Base-by-base conservation (phyloP, 2,888 invertebrate genomes). In the Catotricha subobsoleta region DNA sequence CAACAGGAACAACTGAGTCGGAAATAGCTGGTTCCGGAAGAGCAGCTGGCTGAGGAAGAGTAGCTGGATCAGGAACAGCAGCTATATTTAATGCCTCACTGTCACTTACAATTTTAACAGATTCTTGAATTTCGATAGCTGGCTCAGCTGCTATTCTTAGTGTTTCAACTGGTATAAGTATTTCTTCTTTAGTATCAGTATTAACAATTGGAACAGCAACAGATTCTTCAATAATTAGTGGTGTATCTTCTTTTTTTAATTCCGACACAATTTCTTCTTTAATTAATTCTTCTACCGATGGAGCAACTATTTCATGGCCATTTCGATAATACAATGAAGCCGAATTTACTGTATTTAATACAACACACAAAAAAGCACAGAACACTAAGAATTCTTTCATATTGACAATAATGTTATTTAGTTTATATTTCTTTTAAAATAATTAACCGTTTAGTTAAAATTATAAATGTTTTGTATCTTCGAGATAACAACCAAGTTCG, bases 241-340 rank as follows among this genome's bases (percentile, higher is more conserved):
- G 18, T n/a, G n/a, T n/a, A 3, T 18, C 33, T 9, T 33, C 33
- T 27, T 34, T 33, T 33, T 25, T 21, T 16, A 33, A 40, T n/a
- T 40, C 40, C 3, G 40, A 40, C 6, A 36, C 25, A 25, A 40
- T 34, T 27, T 10, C 34, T 25, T 40, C 40, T 28, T 15, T 8
- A 21, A 33, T 27, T 9, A 40, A 18, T 18, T 40, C 40, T 10
- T 23, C 20, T 18, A 21, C 36, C 2, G 20, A 2, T 18, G 37
- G 31, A 13, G 33, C 30, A 21, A 31, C 20, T 20, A 42, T 18
- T 30, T 38, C 38, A 16, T 34, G 33, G n/a, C 34, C 34, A 27
- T 6, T 16, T 10, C 40, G 40, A 27, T 27, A 40, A 33, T 40
- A 40, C 8, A 16, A 36, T 28, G 41, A 35, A 15, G 41, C 35